Evolutionary conservation across 2,797 vertebrate species (phyloP).

Genomic region (Ataeniobius toweri): DNA sequence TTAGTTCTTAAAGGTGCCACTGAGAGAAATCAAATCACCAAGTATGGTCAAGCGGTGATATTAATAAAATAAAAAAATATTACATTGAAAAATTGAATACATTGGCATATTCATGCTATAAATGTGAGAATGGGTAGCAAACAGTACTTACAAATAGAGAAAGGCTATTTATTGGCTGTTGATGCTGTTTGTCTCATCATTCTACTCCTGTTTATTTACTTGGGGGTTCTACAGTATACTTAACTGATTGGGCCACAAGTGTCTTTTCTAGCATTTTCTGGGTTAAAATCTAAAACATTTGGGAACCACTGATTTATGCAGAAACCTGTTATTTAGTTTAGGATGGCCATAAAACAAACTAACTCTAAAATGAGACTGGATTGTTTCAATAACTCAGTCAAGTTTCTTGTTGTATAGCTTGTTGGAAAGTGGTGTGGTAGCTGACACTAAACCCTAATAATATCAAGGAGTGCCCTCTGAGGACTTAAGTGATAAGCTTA

Average conservation of each 20-base stretch:
- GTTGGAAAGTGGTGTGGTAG: not conserved
- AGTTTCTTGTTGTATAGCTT: not conserved
- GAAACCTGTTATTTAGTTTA: not conserved
- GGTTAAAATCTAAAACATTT: not conserved
- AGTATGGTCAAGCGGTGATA: not conserved
- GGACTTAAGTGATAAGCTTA: conserved; percentile 5
- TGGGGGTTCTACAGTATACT: not conserved
- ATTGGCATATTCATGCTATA: not conserved
- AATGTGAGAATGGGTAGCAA: not conserved
- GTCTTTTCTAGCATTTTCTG: not conserved
- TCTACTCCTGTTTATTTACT: not conserved
- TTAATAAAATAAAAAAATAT: not conserved
- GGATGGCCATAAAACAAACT: not conserved
- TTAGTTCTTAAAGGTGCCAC: not conserved
- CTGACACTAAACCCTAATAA: not conserved
- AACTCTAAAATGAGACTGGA: not conserved
- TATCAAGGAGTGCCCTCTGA: not conserved
- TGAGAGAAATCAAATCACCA: not conserved
- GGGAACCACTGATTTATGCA: not conserved
- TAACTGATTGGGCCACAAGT: not conserved
- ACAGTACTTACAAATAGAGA: not conserved
- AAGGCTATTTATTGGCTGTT: not conserved
- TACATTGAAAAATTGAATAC: not conserved
- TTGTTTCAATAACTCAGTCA: not conserved
- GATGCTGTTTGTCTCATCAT: not conserved